Evolutionary conservation across 2,113 vertebrate genomes (phyloP).

Genomic region (Callopanchax toddi): DNA sequence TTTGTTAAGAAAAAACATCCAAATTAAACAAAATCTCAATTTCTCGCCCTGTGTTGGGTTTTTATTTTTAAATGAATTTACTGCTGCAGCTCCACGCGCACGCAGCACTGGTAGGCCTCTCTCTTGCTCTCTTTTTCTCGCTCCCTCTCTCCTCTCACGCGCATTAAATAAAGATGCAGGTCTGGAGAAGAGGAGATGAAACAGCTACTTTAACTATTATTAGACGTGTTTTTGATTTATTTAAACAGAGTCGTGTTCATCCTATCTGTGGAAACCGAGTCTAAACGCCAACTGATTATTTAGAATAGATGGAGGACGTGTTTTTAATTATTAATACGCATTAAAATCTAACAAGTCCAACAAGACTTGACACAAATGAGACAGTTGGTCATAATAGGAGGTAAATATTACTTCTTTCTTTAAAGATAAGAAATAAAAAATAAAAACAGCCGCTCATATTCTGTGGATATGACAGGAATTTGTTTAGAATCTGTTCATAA

Average conservation of each 20-base stretch:
- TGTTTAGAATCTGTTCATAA: too few relatives aligned
- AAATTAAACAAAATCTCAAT: too few relatives aligned
- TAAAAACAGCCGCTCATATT: too few relatives aligned
- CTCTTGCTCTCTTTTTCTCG: too few relatives aligned
- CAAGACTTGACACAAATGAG: slow-evolving; percentile 49
- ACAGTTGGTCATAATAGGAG: slow-evolving; percentile 10
- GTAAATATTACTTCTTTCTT: neutral
- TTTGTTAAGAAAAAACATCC: too few relatives aligned
- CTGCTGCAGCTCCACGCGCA: too few relatives aligned
- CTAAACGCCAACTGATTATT: slow-evolving; percentile 63
- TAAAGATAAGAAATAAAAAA: too few relatives aligned
- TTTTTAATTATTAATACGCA: slow-evolving; percentile 66
- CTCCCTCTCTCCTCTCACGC: neutral
- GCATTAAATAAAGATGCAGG: slow-evolving; percentile 44
- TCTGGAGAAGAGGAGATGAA: slow-evolving; percentile 3
- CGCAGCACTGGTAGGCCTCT: too few relatives aligned
- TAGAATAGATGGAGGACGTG: slow-evolving; percentile 35
- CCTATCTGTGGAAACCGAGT: slow-evolving; percentile 27
- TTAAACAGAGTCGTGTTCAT: slow-evolving; percentile 27
- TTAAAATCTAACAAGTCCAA: slow-evolving; percentile 56
- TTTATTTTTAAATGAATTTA: too few relatives aligned
- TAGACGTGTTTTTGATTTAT: neutral
- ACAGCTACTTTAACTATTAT: neutral
- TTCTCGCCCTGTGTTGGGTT: too few relatives aligned
- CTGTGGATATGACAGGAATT: too few relatives aligned